These are phyloP conservation scores for Drosophila pseudotalamancana DNA, from an alignment of 2,888 invertebrate species.

Conservation along the genomic window DNA sequence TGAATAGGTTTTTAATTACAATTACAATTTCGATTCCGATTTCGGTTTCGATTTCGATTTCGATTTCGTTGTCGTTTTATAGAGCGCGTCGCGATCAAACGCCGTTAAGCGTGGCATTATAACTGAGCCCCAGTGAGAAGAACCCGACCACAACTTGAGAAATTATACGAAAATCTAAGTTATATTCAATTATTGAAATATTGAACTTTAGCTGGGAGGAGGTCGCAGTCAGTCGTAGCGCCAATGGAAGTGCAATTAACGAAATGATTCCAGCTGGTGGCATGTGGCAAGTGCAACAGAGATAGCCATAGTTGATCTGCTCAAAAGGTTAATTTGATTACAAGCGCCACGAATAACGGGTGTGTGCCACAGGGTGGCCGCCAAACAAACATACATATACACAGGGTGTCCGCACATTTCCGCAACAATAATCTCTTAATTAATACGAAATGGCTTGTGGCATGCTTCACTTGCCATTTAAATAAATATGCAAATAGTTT, in stretches of 20 bases:
- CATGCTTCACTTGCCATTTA: slow-evolving; percentile 17
- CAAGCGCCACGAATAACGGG: slow-evolving; percentile 39
- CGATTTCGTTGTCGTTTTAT: slow-evolving; percentile 24
- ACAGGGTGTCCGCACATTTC: slow-evolving; percentile 32
- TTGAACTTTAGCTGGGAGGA: slow-evolving; percentile 52
- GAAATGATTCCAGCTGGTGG: slow-evolving; percentile 33
- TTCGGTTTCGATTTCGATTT: slow-evolving; percentile 24
- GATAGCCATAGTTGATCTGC: slow-evolving; percentile 17
- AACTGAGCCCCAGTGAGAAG: slow-evolving; percentile 54
- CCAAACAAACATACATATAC: neutral
- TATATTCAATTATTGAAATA: slow-evolving; percentile 75
- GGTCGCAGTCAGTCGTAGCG: slow-evolving; percentile 28
- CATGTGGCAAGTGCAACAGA: slow-evolving; percentile 40
- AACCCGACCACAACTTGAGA: slow-evolving; percentile 27
- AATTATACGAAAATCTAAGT: slow-evolving; percentile 61
- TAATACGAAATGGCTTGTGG: slow-evolving; percentile 6
- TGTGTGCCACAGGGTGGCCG: slow-evolving; percentile 39
- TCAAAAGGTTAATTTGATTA: slow-evolving; percentile 79
- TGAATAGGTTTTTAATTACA: slow-evolving; percentile 19
- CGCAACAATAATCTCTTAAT: slow-evolving; percentile 18
- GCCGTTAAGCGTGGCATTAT: slow-evolving; percentile 54
- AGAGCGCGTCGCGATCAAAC: slow-evolving; percentile 57
- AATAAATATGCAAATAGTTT: slow-evolving; percentile 18
- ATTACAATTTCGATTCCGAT: slow-evolving; percentile 25
- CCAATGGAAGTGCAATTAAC: slow-evolving; percentile 77